Base-by-base conservation (phyloP, 2,888 invertebrate genomes). In the Tetragonisca angustula region DNA sequence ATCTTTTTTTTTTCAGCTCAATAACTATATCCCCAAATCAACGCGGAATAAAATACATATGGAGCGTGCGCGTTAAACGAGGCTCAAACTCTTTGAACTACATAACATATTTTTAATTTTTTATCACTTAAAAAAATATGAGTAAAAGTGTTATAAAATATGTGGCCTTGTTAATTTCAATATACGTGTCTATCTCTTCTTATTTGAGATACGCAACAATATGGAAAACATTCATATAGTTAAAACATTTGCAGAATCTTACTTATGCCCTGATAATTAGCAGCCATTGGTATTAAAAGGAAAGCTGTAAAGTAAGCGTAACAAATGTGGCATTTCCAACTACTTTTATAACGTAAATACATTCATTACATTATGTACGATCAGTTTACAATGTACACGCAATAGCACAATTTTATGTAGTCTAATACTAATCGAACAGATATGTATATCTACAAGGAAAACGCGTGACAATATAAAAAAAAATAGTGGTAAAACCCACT, bases 101-200 rank as follows among this genome's bases (percentile, higher is more conserved):
- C 36, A 32, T n/a, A 79, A 79, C 62, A 75, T 59, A 71, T 19
- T 62, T 54, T 49, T 71, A 67, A 11, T 43, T 49, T 50, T 21
- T 70, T 62, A 36, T 9, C 21, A 54, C 27, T 50, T 76, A 64
- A 83, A 71, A 59, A 71, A 36, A 62, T 79, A 84, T 62, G 50
- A 56, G 71, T 74, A 81, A 64, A 56, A 79, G 56, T 21, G n/a
- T 65, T 84, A 84, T 56, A 84, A 84, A 84, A 84, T 84, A 69
- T 84, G 84, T 43, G 27, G 32, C 62, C 49, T 68, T 11, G 19
- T 59, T 74, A 84, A 68, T 59, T 56, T 72, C 43, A 79, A 36
- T 65, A 27, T 52, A 68, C 36, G 17, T 27, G 9, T 49, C 9
- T 62, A 68, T 68, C 50, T 43, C 61, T 72, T 67, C 49, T 17